Conservation (phyloP, 2,797 vertebrate genomes). For the Diceros bicornis region DNA sequence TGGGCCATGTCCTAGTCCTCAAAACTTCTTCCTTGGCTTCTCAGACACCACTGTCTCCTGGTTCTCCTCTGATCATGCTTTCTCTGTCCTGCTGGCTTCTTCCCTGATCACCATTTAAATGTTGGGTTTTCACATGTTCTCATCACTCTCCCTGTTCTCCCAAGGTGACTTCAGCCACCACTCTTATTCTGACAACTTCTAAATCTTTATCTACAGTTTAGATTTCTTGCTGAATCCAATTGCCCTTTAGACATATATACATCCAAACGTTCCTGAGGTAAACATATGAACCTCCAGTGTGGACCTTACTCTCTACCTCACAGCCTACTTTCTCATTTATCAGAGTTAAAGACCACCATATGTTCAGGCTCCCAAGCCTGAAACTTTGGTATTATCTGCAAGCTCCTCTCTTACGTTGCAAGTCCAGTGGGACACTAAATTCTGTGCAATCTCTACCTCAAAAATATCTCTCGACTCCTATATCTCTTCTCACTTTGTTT, state of each 20-base stretch:
- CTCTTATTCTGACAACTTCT: not conserved
- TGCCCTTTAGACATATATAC: not conserved
- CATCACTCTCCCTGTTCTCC: not conserved
- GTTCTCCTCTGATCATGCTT: not conserved
- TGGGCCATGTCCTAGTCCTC: not conserved
- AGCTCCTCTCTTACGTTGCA: not conserved
- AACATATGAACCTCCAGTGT: not conserved
- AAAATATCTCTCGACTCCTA: not conserved
- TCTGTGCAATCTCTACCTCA: not conserved
- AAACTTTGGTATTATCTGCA: not conserved
- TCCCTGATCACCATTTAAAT: not conserved
- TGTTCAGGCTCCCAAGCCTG: not conserved
- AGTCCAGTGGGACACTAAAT: not conserved
- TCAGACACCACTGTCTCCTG: not conserved
- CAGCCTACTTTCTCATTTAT: not conserved
- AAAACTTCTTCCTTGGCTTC: not conserved
- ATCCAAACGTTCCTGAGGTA: not conserved
- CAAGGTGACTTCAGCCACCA: not conserved
- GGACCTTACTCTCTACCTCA: not conserved
- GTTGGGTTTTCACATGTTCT: not conserved
- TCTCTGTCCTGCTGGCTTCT: not conserved
- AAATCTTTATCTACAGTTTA: not conserved
- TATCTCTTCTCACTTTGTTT: not conserved
- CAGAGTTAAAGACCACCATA: not conserved
- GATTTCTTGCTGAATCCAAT: not conserved